Base-by-base conservation (phyloP, 2,113 vertebrate species). In the Hepsetus odoe region DNA sequence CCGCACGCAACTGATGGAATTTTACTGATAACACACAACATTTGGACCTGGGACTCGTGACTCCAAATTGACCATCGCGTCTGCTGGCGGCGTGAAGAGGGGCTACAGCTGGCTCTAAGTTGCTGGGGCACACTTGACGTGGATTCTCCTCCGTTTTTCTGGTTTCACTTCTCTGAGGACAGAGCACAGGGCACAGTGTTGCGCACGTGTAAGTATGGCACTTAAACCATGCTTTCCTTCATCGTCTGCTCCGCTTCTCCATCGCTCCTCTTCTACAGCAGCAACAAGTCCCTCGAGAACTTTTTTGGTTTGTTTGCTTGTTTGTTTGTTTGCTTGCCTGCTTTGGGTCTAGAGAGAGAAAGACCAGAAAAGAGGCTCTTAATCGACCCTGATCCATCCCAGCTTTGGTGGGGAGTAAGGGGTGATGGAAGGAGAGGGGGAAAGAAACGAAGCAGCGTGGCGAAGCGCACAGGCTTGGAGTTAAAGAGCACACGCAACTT, bases 201-300 rank as follows among this genome's bases (percentile, higher is more conserved):
- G 86, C 82, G 61, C 83, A 72, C 80, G 85, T 86, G 92, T 93
- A 84, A 93, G 91, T 93, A 90, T 86, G 49, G 72, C 64, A 86
- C 72, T 83, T 77, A 64, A 64, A 59, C 13, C 16, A 22, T 46
- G 58, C 65, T 82, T 76, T 74, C 46, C n/a, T n/a, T n/a, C n/a
- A n/a, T n/a, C n/a, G n/a, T n/a, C n/a, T 78, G 26, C 76, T 74
- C 83, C 51, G 55, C 67, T 74, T 69, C 51, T 53, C 20, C 51
- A 22, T 20, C 0, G 16, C 76, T 75, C 80, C 40, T 49, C 66
- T 77, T 67, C 88, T 88, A 89, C 79, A 87, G 85, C 85, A 91
- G 95, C 96, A 98, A 98, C 96, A 98, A 95, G 96, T 98, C 92
- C 87, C 90, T 80, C 72, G 86, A 92, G 82, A 91, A 91, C 90